These are phyloP conservation scores for Clitarchus hookeri DNA, from an alignment of 2,888 invertebrate genomes.

Conservation along the genomic window DNA sequence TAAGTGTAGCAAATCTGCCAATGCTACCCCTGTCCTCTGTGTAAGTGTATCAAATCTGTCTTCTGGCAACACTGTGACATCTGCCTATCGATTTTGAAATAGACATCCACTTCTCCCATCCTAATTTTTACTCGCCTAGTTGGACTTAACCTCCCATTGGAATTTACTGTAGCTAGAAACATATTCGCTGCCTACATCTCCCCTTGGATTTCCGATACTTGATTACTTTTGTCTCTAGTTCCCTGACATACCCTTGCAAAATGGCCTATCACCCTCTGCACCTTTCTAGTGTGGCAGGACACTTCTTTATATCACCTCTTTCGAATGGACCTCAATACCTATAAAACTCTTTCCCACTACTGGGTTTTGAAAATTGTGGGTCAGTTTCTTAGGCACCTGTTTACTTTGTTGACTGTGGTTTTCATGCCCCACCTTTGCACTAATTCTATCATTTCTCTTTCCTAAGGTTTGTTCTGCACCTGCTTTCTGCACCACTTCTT, in stretches of 20 bases:
- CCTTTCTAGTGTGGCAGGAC: not conserved
- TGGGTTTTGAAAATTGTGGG: not conserved
- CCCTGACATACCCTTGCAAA: too few relatives aligned
- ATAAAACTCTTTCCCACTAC: not conserved
- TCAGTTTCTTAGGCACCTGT: not conserved
- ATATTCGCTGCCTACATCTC: too few relatives aligned
- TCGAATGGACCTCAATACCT: not conserved
- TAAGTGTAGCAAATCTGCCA: not conserved
- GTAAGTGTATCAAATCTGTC: not conserved
- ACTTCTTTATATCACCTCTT: not conserved
- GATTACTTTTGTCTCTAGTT: too few relatives aligned
- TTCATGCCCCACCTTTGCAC: not conserved
- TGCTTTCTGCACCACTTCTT: not conserved
- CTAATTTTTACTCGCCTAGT: not conserved
- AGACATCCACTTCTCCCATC: too few relatives aligned
- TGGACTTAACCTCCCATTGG: not conserved
- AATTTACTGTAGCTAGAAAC: too few relatives aligned
- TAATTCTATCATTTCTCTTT: not conserved
- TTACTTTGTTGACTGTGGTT: too few relatives aligned
- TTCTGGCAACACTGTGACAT: slow-evolving; percentile 6
- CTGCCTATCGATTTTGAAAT: not conserved
- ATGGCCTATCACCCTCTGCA: too few relatives aligned
- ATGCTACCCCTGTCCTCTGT: not conserved
- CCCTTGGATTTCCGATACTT: too few relatives aligned
- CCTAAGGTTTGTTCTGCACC: slow-evolving; percentile 17